Evolutionary conservation across 2,888 invertebrate species (phyloP), one percentile per base, ranked within the genome.

Genomic region (Bhutanitis thaidina): DNA sequence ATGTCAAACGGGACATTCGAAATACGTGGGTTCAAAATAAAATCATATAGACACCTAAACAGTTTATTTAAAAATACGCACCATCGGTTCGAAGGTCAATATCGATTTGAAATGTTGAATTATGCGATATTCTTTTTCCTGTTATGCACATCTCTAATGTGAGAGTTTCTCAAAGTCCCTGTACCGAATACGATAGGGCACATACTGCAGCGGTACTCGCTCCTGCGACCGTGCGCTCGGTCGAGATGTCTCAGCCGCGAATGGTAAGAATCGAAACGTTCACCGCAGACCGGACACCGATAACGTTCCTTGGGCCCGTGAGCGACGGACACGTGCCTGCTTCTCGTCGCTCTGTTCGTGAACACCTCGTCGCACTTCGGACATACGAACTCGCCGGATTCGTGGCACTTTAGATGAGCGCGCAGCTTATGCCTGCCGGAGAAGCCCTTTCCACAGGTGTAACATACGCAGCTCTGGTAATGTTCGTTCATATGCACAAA

Each of bases 361-460:
- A 90, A 89, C 0, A 80, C 65, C 9, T 70, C 64, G 37, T 75
- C 74, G 58, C 90, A 90, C 53, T 84, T 80, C 0, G 78, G 52
- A 57, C 91, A 91, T 7, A 67, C 60, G 49, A 80, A 86, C 16
- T 77, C 67, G 0, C 84, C 78, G 1, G 69, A 63, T 36, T 80
- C 72, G 53, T 90, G 90, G 43, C 67, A 63, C 12, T 62, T 66
- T 30, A 77, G 69, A 52, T 91, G 90, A 13, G 83, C 70, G 37
- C 77, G 69, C 27, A 89, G 69, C 37, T 85, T 84, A 5, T 82
- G 74, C n/a, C 72, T 71, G 12, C 74, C 75, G 1, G 85, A 78
- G 60, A 77, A 90, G 2, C 80, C 82, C 60, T 90, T 90, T 0
- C 90, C 90, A 52, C 90, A 90, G 1, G 71, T 71, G 27, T 78